Conservation (phyloP, 2,888 invertebrate genomes). For the Monoplex corrugatus region DNA sequence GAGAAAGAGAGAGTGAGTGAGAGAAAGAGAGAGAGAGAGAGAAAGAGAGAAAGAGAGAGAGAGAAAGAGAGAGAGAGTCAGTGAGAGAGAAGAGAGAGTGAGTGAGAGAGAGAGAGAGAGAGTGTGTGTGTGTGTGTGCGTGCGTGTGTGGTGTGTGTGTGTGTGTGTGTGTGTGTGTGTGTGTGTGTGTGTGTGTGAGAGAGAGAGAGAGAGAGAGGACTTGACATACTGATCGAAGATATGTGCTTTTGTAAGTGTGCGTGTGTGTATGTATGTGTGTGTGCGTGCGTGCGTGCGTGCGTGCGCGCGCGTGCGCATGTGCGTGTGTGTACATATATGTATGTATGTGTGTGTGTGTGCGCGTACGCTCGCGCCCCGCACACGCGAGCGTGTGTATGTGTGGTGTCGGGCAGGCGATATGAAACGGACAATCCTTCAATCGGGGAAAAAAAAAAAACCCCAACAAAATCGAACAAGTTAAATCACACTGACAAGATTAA, state of each 20-base stretch:
- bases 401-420: background rate
- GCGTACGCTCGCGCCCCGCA: too few relatives aligned
- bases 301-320: background rate
- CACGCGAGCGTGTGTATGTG: background rate
- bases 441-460: background rate
- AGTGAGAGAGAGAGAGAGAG: background rate
- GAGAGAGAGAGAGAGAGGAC: too few relatives aligned
- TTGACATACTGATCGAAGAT: too few relatives aligned
- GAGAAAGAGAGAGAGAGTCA: background rate
- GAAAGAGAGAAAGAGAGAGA: background rate
- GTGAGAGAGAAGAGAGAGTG: background rate
- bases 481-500: background rate
- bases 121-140: background rate
- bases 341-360: background rate
- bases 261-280: background rate
- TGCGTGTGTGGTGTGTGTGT: background rate
- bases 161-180: background rate
- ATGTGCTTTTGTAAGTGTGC: background rate
- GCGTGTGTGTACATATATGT: constrained; percentile 10
- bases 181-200: background rate
- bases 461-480: background rate
- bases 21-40: background rate
- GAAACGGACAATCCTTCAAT: background rate
- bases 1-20: background rate
- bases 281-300: constrained; percentile 22